Percentiles rank a stretch among this genome's conserved stretches.
Conservation (phyloP, 2,888 invertebrate species). For the Chrysopilus asiliformis region DNA sequence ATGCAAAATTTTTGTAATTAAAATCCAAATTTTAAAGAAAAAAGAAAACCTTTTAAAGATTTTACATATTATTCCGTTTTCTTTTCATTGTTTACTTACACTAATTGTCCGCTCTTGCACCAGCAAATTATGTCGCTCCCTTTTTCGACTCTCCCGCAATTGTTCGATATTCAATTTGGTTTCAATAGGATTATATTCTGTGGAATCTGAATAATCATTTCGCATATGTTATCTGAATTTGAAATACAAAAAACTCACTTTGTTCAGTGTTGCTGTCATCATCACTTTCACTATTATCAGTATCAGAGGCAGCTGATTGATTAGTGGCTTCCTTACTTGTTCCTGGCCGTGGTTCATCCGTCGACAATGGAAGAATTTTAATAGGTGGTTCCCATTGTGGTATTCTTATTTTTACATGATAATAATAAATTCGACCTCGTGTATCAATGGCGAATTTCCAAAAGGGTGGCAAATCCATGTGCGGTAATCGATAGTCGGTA, state of each 20-base stretch:
- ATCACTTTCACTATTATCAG: constrained; percentile 10
- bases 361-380: constrained; percentile 28
- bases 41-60: too few species aligned
- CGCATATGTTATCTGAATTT: constrained; percentile 8
- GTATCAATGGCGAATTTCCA: constrained; percentile 79
- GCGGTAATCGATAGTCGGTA: constrained; percentile 33
- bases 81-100: constrained; percentile 22
- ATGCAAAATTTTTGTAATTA: too few species aligned
- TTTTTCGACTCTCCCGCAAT: constrained; percentile 30
- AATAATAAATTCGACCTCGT: constrained; percentile 81
- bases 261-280: constrained; percentile 12
- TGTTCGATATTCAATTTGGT: not conserved
- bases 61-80: too few species aligned
- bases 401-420: constrained; percentile 64
- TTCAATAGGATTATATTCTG: not conserved
- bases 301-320: constrained; percentile 2
- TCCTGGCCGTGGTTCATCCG: constrained; percentile 22
- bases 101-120: constrained; percentile 53
- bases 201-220: not conserved
- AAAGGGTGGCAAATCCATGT: constrained; percentile 58
- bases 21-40: too few species aligned
- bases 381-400: constrained; percentile 68
- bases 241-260: constrained; percentile 7
- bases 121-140: constrained; percentile 37
- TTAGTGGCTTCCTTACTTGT: constrained; percentile 8